Evolutionary conservation across 2,888 invertebrate genomes (phyloP).

Genomic region (Euzetes globulus): DNA sequence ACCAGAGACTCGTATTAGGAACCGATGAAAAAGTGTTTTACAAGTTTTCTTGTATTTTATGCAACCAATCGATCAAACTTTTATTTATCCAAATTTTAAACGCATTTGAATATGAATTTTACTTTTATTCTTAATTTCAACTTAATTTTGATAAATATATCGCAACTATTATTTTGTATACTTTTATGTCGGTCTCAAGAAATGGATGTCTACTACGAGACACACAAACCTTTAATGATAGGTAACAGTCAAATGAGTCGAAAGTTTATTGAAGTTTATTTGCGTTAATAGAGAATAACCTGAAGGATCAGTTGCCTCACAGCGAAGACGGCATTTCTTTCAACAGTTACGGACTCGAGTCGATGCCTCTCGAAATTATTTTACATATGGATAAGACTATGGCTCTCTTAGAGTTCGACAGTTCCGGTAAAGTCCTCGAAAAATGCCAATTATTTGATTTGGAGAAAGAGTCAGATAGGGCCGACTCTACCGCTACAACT

Average conservation of each 20-base stretch:
- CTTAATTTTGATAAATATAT: background rate
- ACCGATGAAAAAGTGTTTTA: background rate
- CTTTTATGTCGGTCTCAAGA: background rate
- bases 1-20: background rate
- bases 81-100: background rate
- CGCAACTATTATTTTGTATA: background rate
- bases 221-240: background rate
- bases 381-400: slow-evolving; percentile 33
- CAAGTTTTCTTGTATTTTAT: background rate
- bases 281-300: background rate
- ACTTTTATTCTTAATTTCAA: slow-evolving; percentile 2
- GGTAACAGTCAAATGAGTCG: background rate
- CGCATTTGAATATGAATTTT: slow-evolving; percentile 6
- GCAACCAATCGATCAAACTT: background rate
- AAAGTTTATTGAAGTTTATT: background rate
- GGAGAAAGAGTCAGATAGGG: slow-evolving; percentile 31
- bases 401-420: slow-evolving; percentile 28
- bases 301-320: background rate
- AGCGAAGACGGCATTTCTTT: background rate
- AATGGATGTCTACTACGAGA: slow-evolving; percentile 10
- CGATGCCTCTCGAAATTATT: slow-evolving; percentile 27
- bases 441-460: slow-evolving; percentile 34
- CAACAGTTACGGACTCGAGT: slow-evolving; percentile 18
- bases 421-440: background rate
- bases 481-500: background rate